Evolutionary conservation across 2,888 invertebrate genomes (phyloP), one percentile per base, ranked within the genome.

Genomic region (Neocrepidodera transversa): DNA sequence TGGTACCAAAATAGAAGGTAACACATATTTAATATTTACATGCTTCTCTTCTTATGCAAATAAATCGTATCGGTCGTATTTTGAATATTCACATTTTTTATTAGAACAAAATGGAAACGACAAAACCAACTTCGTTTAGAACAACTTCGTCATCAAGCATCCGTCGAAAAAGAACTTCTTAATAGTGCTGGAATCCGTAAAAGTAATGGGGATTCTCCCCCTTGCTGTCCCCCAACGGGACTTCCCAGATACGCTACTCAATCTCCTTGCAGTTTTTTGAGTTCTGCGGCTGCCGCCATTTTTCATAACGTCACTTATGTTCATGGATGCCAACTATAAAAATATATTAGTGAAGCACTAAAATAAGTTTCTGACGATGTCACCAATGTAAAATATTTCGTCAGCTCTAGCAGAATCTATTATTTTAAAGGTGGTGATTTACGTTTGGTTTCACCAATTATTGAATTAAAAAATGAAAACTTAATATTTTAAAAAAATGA

Each of bases 1-100:
- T 96, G 96, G 95, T 96, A 93, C 72, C 93, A 93, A 80, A 93
- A 93, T 74, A 83, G 93, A 78, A 86, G 92, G 93, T 92, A 70
- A 80, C 60, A 49, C n/a, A n/a, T n/a, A n/a, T n/a, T n/a, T n/a
- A n/a, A n/a, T n/a, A n/a, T n/a, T n/a, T n/a, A n/a, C n/a, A n/a
- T n/a, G n/a, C n/a, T n/a, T n/a, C n/a, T n/a, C n/a, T n/a, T n/a
- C n/a, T n/a, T n/a, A n/a, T n/a, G n/a, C n/a, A n/a, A n/a, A n/a
- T n/a, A n/a, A n/a, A n/a, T n/a, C n/a, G n/a, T n/a, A n/a, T n/a
- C n/a, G n/a, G n/a, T n/a, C n/a, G n/a, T n/a, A n/a, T n/a, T n/a
- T n/a, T n/a, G n/a, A n/a, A n/a, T n/a, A n/a, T n/a, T n/a, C n/a
- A n/a, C n/a, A n/a, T n/a, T n/a, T n/a, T n/a, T n/a, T n/a, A n/a